Evolutionary conservation across 2,797 vertebrate genomes (phyloP), one percentile per base, ranked within the genome.

Genomic region (Neopelma chrysocephalum): DNA sequence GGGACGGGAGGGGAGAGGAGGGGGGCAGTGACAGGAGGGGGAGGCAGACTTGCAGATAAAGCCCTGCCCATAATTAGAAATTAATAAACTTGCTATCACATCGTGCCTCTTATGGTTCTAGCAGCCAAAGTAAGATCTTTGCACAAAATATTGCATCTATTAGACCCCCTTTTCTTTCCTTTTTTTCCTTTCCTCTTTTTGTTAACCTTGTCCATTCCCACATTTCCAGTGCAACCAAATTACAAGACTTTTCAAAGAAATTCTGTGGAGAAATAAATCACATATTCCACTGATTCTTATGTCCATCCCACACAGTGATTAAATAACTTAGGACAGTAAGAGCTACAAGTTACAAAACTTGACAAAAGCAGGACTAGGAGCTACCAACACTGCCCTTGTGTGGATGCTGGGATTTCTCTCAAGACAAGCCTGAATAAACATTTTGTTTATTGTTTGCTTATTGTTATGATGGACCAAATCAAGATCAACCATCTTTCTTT

Each of bases 1-100:
- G 96, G 96, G 87, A 95, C 5, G 8, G 82, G 31, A 68, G 73
- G 50, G 54, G 82, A 70, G 40, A 80, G 75, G 23, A 19, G 87
- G 79, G 75, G 85, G 65, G 84, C 53, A 83, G 60, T 57, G 54
- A 57, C 66, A 72, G 68, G 48, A 91, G 58, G 69, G 66, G 71
- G 82, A 80, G n/a, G 62, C 87, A 86, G 89, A 60, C 83, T 93
- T 80, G 72, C 71, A 95, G 88, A 94, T 95, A 94, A 94, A 91
- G 60, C 75, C 71, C 42, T 61, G 64, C 65, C 75, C 73, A n/a
- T 82, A 89, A 87, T 90, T 90, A 95, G 84, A 95, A 95, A 80
- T 89, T 5, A 85, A 92, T 88, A 96, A 93, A 95, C 83, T 38
- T 92, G 73, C 85, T 94, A 82, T 93, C 86, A 79, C 86, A 71